Evolutionary conservation across 1,140 invertebrate species (phyloP).

Genomic region (Caenorhabditis latens): DNA sequence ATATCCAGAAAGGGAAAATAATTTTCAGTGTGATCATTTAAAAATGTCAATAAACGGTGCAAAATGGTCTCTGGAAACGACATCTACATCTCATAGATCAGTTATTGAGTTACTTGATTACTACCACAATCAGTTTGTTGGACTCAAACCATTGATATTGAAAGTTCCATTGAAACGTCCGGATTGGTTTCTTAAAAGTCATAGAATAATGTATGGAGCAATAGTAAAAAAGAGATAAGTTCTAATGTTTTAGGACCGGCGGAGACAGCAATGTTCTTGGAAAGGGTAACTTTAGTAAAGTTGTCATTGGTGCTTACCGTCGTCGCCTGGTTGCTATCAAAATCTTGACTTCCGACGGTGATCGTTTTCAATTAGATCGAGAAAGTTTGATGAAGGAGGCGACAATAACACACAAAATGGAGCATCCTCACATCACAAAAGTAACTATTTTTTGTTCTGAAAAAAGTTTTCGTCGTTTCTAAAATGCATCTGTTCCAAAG

Average conservation of each 20-base stretch:
- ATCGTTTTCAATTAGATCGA: background rate
- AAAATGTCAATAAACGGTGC: no score
- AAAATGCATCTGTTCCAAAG: background rate
- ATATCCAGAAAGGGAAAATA: no score
- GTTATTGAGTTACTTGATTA: background rate
- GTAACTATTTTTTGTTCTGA: background rate
- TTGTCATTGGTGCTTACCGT: conserved; percentile 2
- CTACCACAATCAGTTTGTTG: background rate
- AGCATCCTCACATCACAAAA: conserved; percentile 42
- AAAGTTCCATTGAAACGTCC: background rate
- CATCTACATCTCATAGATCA: background rate
- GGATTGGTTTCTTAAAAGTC: conserved; percentile 7
- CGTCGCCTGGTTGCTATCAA: conserved; percentile 15
- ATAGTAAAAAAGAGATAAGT: no score
- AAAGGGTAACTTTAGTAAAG: background rate
- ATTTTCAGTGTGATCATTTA: background rate
- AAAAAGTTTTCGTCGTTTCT: background rate
- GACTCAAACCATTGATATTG: background rate
- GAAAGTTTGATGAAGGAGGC: conserved; percentile 9
- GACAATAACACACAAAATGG: background rate
- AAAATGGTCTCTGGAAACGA: background rate
- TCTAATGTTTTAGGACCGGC: no score
- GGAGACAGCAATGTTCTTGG: background rate
- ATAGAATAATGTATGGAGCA: background rate
- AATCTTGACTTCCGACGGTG: background rate